These are phyloP conservation scores for Nannoperca australis DNA, from an alignment of 2,797 vertebrate genomes.

Conservation along the genomic window DNA sequence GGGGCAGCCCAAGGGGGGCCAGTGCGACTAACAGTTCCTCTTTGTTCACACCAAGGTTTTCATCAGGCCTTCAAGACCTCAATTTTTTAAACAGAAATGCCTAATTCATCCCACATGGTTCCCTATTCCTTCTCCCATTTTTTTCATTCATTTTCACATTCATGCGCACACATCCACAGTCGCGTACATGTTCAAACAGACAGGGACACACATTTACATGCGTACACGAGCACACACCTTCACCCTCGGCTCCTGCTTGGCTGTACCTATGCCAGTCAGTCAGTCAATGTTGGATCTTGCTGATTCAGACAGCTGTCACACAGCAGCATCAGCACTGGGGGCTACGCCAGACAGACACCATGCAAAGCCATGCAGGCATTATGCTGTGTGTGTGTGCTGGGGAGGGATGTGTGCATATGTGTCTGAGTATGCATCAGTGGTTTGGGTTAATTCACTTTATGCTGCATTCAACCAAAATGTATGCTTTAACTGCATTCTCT, in stretches of 20 bases:
- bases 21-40: slow-evolving; percentile 77
- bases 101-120: slow-evolving; percentile 91
- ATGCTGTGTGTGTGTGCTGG: slow-evolving; percentile 16
- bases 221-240: slow-evolving; percentile 29
- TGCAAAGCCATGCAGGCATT: slow-evolving; percentile 55
- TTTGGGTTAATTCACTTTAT: slow-evolving; percentile 35
- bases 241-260: slow-evolving; percentile 36
- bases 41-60: slow-evolving; percentile 78
- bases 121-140: slow-evolving; percentile 22
- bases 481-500: neutral
- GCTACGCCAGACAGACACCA: slow-evolving; percentile 62
- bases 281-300: slow-evolving; percentile 64
- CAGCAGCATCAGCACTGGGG: slow-evolving; percentile 69
- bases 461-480: slow-evolving; percentile 17
- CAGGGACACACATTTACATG: slow-evolving; percentile 35
- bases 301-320: slow-evolving; percentile 80
- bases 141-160: slow-evolving; percentile 24
- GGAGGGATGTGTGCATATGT: slow-evolving; percentile 3
- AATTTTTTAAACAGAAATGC: slow-evolving; percentile 75
- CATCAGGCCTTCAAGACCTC: slow-evolving; percentile 73
- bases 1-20: slow-evolving; percentile 52
- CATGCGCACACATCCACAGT: slow-evolving; percentile 13
- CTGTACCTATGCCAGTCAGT: slow-evolving; percentile 55
- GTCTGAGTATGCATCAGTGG: slow-evolving; percentile 36
- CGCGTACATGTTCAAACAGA: slow-evolving; percentile 7